Base-by-base conservation (phyloP, 2,888 invertebrate genomes). In the Busseola fusca region DNA sequence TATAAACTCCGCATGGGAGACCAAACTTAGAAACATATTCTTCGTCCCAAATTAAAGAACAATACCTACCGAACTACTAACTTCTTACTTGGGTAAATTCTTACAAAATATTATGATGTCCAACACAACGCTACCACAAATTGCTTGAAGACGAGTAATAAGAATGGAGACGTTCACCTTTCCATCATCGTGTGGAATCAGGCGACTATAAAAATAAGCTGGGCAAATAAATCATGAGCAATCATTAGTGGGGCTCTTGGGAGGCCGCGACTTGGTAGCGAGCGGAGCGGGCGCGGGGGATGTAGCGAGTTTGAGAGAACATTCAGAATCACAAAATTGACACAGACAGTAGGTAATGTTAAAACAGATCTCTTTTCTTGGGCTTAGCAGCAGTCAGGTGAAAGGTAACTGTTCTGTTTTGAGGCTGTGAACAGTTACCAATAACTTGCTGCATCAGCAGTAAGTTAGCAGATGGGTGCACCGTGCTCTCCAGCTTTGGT, bases 141-240 rank as follows among this genome's bases (percentile, higher is more conserved):
- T 69, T 60, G 54, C 72, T 21, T 25, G 64, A 57, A 69, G 64
- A 72, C 77, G 65, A 81, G 70, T 77, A 80, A 85, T 84, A 83
- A 78, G 73, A 77, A 78, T 80, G 76, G 68, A 81, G 79, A 50
- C 74, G 80, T 87, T 89, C 91, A 92, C 91, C 91, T 91, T 89
- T 84, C 86, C 87, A 86, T 85, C 88, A 87, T 87, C 81, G 84
- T 82, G 84, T 83, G 83, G 88, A 89, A 89, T 91, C 91, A 87
- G 88, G 86, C 89, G 81, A 88, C 91, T 88, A 92, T 93, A 93
- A 94, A 93, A 94, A 92, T 91, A 87, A 91, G 90, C 89, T 88
- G 87, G 85, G 88, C 90, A 92, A 92, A 94, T 94, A 94, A 93
- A 94, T 94, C 93, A 94, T 94, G 92, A 89, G 88, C 92, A 89